Conservation (phyloP, 2,888 invertebrate species). For the Ennomos quercinarius region DNA sequence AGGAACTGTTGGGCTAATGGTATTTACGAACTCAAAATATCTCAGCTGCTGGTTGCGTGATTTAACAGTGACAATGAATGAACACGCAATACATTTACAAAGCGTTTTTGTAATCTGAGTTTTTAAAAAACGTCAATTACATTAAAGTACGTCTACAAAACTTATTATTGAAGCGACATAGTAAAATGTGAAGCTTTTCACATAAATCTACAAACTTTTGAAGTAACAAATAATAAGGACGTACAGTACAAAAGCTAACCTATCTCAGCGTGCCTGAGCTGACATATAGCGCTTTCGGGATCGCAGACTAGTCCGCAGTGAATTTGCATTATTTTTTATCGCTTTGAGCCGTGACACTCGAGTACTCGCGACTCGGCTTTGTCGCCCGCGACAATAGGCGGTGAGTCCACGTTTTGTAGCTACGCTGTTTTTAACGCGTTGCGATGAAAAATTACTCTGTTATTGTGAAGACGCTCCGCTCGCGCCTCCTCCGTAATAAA, state of each 20-base stretch:
- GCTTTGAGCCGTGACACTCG: constrained; percentile 70
- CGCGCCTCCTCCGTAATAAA: constrained; percentile 11
- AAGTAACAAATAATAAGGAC: neutral
- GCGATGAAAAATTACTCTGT: constrained; percentile 73
- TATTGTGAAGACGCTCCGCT: constrained; percentile 47
- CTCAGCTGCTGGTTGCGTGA: too few species aligned
- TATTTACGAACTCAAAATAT: too few species aligned
- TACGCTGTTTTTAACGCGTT: constrained; percentile 49
- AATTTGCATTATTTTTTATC: constrained; percentile 82
- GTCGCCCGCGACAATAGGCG: constrained; percentile 65
- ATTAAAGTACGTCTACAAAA: too few species aligned
- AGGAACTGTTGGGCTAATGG: too few species aligned
- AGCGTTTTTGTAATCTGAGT: too few species aligned
- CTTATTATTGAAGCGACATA: neutral
- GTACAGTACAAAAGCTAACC: constrained; percentile 16
- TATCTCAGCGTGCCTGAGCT: constrained; percentile 4
- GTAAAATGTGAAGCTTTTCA: neutral
- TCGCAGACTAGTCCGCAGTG: constrained; percentile 53
- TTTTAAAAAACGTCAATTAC: too few species aligned
- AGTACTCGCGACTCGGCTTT: constrained; percentile 60
- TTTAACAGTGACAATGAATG: too few species aligned
- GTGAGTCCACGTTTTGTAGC: constrained; percentile 66
- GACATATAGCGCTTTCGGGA: constrained; percentile 20
- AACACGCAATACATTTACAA: too few species aligned
- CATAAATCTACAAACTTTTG: neutral